Conservation (phyloP, 1,140 invertebrate genomes). For the Psilanteris sp. region DNA sequence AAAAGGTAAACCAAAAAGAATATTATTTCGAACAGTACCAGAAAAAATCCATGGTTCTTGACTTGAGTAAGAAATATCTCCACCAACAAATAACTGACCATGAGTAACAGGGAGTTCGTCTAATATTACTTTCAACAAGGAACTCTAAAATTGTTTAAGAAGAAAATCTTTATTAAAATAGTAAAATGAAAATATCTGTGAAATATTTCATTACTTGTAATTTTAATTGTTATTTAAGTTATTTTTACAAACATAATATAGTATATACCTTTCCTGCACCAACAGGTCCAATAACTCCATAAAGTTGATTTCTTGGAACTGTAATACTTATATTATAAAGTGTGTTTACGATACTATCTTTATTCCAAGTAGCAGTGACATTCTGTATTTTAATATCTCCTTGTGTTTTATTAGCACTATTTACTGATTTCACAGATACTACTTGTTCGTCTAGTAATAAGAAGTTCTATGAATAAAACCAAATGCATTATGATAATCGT, state of each 20-base stretch:
- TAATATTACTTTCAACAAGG: conserved; percentile 86
- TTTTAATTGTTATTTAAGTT: too few relatives aligned
- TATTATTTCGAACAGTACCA: conserved; percentile 67
- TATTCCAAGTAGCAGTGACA: conserved; percentile 81
- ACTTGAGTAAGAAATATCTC: conserved; percentile 85
- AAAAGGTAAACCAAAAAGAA: conserved; percentile 81
- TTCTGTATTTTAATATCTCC: conserved; percentile 77
- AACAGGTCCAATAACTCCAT: conserved; percentile 87
- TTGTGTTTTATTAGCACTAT: conserved; percentile 18
- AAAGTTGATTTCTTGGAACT: conserved; percentile 82
- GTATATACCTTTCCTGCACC: conserved; percentile 88
- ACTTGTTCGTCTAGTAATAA: conserved; percentile 59
- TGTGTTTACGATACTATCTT: conserved; percentile 81
- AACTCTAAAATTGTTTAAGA: conserved; percentile 83
- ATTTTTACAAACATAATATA: too few relatives aligned
- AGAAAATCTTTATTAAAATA: too few relatives aligned
- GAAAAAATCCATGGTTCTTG: conserved; percentile 86
- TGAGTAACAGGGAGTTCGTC: conserved; percentile 83
- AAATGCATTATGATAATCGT: conserved; percentile 14
- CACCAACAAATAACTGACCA: conserved; percentile 83
- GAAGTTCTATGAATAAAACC: conserved; percentile 49
- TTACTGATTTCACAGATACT: conserved; percentile 28
- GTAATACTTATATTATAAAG: conserved; percentile 82
- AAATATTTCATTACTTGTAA: too few relatives aligned
- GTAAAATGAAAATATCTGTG: too few relatives aligned